Conservation (phyloP, 2,113 vertebrate genomes). For the Corydoras maculifer region DNA sequence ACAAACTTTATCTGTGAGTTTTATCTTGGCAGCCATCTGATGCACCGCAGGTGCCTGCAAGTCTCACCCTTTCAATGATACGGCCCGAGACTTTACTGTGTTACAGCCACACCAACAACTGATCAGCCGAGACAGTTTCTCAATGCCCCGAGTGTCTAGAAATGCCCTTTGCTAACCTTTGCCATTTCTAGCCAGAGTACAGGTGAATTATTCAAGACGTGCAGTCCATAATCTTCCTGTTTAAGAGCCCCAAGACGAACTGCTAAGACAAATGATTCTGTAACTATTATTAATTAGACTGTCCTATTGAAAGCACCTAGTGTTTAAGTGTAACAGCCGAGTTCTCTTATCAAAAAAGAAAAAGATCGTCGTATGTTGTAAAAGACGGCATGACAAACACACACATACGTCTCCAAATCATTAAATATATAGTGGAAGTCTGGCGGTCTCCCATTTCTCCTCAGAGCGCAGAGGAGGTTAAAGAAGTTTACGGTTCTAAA, state of each 20-base stretch:
- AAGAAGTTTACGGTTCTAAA: slow-evolving; percentile 65
- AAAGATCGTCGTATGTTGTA: neutral
- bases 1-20: neutral
- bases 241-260: neutral
- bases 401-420: slow-evolving; percentile 43
- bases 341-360: neutral
- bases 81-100: neutral
- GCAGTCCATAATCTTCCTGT: slow-evolving; percentile 21
- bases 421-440: slow-evolving; percentile 54
- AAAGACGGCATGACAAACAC: neutral
- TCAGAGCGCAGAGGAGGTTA: slow-evolving; percentile 47
- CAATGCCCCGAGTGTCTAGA: slow-evolving; percentile 2
- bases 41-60: neutral
- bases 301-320: too few relatives aligned
- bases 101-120: neutral
- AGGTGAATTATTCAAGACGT: slow-evolving; percentile 50
- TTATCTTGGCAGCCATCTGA: neutral
- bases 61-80: neutral
- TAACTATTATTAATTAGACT: too few relatives aligned
- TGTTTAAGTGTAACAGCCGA: too few relatives aligned
- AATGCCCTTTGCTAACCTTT: slow-evolving; percentile 29
- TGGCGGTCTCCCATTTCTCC: slow-evolving; percentile 59
- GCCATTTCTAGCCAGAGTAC: slow-evolving; percentile 39
- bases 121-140: slow-evolving; percentile 3
- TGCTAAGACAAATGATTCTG: neutral